Percentiles rank a stretch among this genome's conserved stretches.
phyloP scores from a whole-genome alignment of 2,888 invertebrate genomes.

The Cistogaster globosa region DNA sequence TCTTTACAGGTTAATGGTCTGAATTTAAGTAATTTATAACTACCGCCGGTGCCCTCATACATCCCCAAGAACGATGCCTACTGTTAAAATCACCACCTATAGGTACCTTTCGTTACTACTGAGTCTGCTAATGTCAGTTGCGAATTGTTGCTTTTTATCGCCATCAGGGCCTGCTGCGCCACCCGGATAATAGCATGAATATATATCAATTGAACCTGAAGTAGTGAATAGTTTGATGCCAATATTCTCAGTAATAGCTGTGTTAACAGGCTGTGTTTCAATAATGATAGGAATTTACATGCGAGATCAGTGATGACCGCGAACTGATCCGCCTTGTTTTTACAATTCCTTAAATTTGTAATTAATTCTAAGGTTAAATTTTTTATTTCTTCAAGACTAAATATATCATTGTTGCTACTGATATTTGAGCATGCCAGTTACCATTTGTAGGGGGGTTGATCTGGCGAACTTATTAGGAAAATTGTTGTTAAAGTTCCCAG shows the following conservation, averaged over 20 bases:
- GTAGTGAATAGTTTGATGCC: constrained; percentile 4
- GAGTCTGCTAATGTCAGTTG: neutral
- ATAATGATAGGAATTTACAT: too few relatives aligned
- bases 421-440: neutral
- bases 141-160: neutral
- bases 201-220: neutral
- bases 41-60: neutral
- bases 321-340: constrained; percentile 2
- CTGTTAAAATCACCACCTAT: too few relatives aligned
- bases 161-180: neutral
- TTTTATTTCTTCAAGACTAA: neutral
- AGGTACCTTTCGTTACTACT: neutral
- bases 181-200: neutral
- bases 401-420: neutral
- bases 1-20: neutral
- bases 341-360: constrained; percentile 8
- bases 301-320: too few relatives aligned
- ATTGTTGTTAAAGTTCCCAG: neutral
- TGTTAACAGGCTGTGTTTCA: neutral
- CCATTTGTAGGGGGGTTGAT: neutral
- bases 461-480: neutral
- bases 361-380: too few relatives aligned
- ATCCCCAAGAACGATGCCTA: too few relatives aligned
- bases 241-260: constrained; percentile 3
- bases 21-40: neutral